phyloP scores from a whole-genome alignment of 2,888 invertebrate species.

The Schrankia costaestrigalis region DNA sequence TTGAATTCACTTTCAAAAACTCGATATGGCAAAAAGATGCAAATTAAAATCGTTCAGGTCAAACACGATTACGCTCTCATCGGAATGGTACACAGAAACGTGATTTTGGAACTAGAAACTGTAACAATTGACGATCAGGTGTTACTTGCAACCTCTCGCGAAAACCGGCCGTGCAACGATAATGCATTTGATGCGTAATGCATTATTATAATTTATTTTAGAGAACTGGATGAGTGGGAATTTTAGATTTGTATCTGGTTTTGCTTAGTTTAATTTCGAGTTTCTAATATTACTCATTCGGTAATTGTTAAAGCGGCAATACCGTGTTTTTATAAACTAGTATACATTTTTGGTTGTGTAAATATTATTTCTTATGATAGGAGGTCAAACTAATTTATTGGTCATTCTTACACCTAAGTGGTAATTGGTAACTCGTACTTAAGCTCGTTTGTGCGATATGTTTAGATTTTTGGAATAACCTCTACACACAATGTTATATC shows the following conservation, averaged over 20 bases:
- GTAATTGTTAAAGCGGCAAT: too few species aligned
- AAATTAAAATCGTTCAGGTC: conserved; percentile 53
- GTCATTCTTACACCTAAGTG: too few species aligned
- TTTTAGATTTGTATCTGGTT: conserved; percentile 11
- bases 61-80: conserved; percentile 68
- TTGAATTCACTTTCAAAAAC: conserved; percentile 19
- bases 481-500: too few species aligned
- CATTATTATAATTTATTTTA: conserved; percentile 26
- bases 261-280: too few species aligned
- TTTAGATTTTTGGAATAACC: too few species aligned
- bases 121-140: conserved; percentile 62
- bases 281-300: too few species aligned
- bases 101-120: conserved; percentile 51
- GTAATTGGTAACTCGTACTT: too few species aligned
- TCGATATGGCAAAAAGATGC: conserved; percentile 47
- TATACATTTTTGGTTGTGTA: too few species aligned
- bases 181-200: conserved; percentile 25
- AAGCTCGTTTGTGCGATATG: too few species aligned
- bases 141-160: conserved; percentile 38
- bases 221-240: conserved; percentile 22
- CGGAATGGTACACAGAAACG: conserved; percentile 55
- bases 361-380: too few species aligned
- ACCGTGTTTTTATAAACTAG: too few species aligned
- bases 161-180: conserved; percentile 33
- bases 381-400: too few species aligned